Conservation (phyloP, 2,888 invertebrate genomes). For the Metalampra italica region DNA sequence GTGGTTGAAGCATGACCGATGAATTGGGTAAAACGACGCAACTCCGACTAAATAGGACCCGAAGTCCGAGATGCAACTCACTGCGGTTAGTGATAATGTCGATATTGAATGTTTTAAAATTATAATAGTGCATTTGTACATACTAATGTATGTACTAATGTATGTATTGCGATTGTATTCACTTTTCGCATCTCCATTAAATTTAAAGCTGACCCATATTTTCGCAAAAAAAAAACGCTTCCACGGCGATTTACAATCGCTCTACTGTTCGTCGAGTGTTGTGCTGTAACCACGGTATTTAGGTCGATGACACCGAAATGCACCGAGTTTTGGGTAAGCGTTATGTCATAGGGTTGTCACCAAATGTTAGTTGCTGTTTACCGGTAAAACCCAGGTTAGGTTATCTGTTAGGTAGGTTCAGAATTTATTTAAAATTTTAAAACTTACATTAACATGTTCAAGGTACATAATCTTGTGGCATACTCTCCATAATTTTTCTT, state of each 20-base stretch:
- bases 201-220: constrained; percentile 61
- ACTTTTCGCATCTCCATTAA: not conserved
- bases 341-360: constrained; percentile 12
- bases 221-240: constrained; percentile 58
- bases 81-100: constrained; percentile 25
- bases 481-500: constrained; percentile 47
- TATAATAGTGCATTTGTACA: too few species aligned
- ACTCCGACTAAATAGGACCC: constrained; percentile 50
- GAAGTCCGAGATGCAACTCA: constrained; percentile 49
- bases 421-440: constrained; percentile 6
- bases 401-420: too few species aligned
- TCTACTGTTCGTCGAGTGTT: constrained; percentile 43
- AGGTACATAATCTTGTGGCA: constrained; percentile 41
- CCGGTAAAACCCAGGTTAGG: too few species aligned
- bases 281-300: constrained; percentile 50
- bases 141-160: too few species aligned
- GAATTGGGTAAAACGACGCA: constrained; percentile 61
- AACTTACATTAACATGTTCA: not conserved
- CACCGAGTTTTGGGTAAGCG: constrained; percentile 24
- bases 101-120: not conserved
- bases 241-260: constrained; percentile 61
- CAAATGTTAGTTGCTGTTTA: too few species aligned
- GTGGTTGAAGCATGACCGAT: constrained; percentile 43
- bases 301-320: constrained; percentile 49
- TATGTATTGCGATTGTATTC: not conserved